Percentiles rank a stretch among this genome's conserved stretches.
These are phyloP conservation scores for Empidonax traillii DNA, from an alignment of 2,113 vertebrate species.

Conservation along the genomic window DNA sequence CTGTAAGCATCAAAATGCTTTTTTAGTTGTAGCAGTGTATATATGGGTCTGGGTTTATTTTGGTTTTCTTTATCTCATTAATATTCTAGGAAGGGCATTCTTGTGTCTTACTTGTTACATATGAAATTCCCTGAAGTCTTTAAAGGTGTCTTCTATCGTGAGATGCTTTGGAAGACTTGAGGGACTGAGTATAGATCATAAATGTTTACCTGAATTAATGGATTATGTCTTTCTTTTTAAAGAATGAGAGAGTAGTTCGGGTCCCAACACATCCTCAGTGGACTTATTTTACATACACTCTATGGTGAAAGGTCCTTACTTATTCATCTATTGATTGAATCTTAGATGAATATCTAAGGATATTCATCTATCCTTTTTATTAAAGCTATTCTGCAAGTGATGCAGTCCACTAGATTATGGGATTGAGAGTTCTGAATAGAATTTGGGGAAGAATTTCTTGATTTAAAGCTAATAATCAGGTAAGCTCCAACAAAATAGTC, in stretches of 20 bases:
- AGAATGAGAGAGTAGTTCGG: background rate
- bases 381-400: background rate
- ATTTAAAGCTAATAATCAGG: conserved; percentile 9
- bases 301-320: conserved; percentile 6
- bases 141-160: background rate
- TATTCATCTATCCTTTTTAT: background rate
- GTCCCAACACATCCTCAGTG: background rate
- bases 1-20: background rate
- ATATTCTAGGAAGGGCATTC: background rate
- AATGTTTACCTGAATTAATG: background rate
- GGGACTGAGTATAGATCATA: background rate
- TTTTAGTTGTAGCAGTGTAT: background rate
- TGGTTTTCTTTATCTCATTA: background rate
- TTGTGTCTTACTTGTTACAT: background rate
- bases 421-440: background rate
- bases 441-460: background rate
- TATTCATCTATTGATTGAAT: conserved; percentile 48
- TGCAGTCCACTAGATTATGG: background rate
- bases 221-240: background rate
- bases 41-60: background rate
- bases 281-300: background rate
- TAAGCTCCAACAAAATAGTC: background rate
- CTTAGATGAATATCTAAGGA: background rate
- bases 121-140: background rate
- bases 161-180: background rate